Base-by-base conservation (phyloP, 2,888 invertebrate genomes). In the Eutolmus rufibarbis region DNA sequence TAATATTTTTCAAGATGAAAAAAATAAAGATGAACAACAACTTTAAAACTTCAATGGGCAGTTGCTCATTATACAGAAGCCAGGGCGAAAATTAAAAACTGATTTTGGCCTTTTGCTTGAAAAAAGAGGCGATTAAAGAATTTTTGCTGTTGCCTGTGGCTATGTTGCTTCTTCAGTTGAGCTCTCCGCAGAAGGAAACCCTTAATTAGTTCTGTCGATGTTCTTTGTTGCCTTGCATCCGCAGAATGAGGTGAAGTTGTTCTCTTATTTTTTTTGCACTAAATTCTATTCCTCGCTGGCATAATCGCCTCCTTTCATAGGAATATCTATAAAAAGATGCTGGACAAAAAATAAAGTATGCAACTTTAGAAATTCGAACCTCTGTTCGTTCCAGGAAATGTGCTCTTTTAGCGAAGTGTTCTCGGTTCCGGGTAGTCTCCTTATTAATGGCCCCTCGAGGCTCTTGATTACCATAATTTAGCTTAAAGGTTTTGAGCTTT, bases 11-110 rank as follows among this genome's bases (percentile, higher is more conserved):
- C 14, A 23, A 28, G 66, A 19, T 8, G 12, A 66, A 12, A 66
- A 66, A 66, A 66, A 66, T 19, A 4, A 66, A 28, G 12, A 66
- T 23, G 12, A 23, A 66, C 23, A 66, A 66, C 74, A 31, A 85
- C 9, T 85, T 40, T 66, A 9, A 66, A 66, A 23, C 66, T 66
- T 66, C 43, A 79, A 79, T 28, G 31, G 57, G 9, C 77, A 37
- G 43, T 74, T 37, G 74, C 76, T 77, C 84, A 84, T 87, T 87
- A 87, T 85, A 87, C 87, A 77, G 87, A 77, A 87, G 87, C 77
- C 87, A 56, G 56, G 34, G 74, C 77, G 76, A 85, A 85, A 85
- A 87, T 87, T 78, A 87, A 87, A 87, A 87, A 87, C 19, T 66
- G 66, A 66, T 66, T 66, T 66, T 66, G 66, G 66, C 12, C 19